Evolutionary conservation across 2,797 vertebrate species (phyloP), one percentile per base, ranked within the genome.

Genomic region (Acanthiza pusilla): DNA sequence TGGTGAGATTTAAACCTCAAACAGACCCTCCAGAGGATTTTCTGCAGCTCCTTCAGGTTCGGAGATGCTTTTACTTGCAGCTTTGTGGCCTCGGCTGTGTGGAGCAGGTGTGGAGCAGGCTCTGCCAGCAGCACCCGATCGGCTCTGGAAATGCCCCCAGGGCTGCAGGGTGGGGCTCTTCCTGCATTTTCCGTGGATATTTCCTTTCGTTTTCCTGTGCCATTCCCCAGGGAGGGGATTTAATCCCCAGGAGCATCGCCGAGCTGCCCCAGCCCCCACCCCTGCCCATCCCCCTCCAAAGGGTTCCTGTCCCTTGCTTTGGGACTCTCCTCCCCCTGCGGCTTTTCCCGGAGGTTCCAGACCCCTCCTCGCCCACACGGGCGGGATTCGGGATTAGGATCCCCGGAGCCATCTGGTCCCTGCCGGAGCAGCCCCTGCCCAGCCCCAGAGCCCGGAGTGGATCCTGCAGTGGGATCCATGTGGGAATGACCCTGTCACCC

Each of bases 331-430:
- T 38, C 38, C 38, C 38, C 11, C 58, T 78, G 55, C 0, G 7
- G 38, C 19, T 62, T 26, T 70, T 32, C 27, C 3, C 0, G 0
- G 54, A 42, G 74, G 27, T 55, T 11, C 47, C 18, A 9, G 58
- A 32, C 11, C 66, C 27, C 58, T 70, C 63, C 81, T 53, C 0
- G 2, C 30, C 54, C 5, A 0, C 0, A 0, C n/a, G 1, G 25
- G 38, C 43, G 43, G 43, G 43, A 45, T 45, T 45, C 11, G 32
- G 89, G 73, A 88, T 95, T 13, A 36, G 85, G 47, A 18, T 84
- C 42, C 63, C 51, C 11, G 5, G 58, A 82, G 40, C 78, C 93
- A 67, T 67, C 78, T 74, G 78, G 16, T 65, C 47, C 74, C 43
- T 9, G 43, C 67, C 22, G 79, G 57, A 77, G 16, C 92, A 57